A percentile compares a stretch with the other conserved stretches of the same genome.
Conservation (phyloP, 2,888 invertebrate species). For the Halictus quadricinctus region DNA sequence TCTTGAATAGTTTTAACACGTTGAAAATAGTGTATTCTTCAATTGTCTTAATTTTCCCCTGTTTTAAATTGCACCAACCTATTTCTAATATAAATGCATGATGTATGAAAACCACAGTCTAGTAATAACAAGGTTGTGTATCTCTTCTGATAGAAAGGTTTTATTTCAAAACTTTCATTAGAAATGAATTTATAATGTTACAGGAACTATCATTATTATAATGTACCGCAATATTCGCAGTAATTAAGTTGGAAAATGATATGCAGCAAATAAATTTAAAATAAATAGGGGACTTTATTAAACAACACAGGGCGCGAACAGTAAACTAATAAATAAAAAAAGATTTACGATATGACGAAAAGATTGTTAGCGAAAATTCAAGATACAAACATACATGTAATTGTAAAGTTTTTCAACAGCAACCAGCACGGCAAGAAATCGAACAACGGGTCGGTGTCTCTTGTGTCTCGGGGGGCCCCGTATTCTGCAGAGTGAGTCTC, state of each 20-base stretch:
- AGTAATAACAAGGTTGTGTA: neutral
- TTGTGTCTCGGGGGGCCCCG: conserved; percentile 94
- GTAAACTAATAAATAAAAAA: neutral
- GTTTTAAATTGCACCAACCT: no score
- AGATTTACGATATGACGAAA: neutral
- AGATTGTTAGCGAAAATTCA: neutral
- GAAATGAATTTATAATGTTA: neutral
- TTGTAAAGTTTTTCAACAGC: conserved; percentile 82
- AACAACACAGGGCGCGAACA: neutral
- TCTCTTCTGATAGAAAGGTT: neutral
- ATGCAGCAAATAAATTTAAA: neutral
- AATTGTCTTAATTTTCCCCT: no score
- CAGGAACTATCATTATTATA: neutral
- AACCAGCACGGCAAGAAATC: conserved; percentile 95
- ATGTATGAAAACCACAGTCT: no score
- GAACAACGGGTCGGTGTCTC: conserved; percentile 95
- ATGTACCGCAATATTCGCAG: neutral
- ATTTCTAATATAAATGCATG: no score
- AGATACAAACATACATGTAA: neutral
- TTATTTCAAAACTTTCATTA: neutral
- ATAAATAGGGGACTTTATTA: neutral
- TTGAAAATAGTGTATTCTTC: no score
- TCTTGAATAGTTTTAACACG: no score
- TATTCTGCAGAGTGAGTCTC: conserved; percentile 92
- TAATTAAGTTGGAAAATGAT: neutral